These are phyloP conservation scores for Rhimphoctona megacephalus DNA, from an alignment of 2,888 invertebrate species.

Conservation along the genomic window DNA sequence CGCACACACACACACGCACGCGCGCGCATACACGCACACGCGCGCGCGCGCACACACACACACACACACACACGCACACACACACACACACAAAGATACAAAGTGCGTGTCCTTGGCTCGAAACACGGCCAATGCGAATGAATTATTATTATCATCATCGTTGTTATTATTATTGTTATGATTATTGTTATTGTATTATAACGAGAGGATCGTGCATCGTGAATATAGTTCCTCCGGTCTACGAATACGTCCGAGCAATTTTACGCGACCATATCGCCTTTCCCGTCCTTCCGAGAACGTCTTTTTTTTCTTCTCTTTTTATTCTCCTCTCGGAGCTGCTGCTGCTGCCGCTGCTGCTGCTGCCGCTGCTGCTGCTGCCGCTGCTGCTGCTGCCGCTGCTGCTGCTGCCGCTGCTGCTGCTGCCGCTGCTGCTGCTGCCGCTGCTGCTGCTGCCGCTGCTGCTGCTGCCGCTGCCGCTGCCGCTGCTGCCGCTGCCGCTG, in stretches of 20 bases:
- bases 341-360: too few species aligned
- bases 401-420: too few species aligned
- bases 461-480: too few species aligned
- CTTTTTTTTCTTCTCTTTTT: slow-evolving; percentile 2
- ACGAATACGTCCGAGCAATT: neutral
- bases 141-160: slow-evolving; percentile 4
- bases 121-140: slow-evolving; percentile 63
- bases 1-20: too few species aligned
- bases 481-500: too few species aligned
- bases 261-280: slow-evolving; percentile 22
- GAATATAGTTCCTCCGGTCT: neutral
- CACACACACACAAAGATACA: neutral
- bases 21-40: too few species aligned
- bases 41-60: too few species aligned
- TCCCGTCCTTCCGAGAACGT: slow-evolving; percentile 28
- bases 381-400: too few species aligned
- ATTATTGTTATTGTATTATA: slow-evolving; percentile 10
- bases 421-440: too few species aligned
- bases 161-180: neutral
- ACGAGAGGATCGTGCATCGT: slow-evolving; percentile 10
- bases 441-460: too few species aligned
- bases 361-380: too few species aligned
- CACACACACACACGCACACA: neutral
- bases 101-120: slow-evolving; percentile 70
- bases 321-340: neutral